These are phyloP conservation scores for Lasioglossum figueresi DNA, from an alignment of 2,888 invertebrate genomes.

Conservation along the genomic window DNA sequence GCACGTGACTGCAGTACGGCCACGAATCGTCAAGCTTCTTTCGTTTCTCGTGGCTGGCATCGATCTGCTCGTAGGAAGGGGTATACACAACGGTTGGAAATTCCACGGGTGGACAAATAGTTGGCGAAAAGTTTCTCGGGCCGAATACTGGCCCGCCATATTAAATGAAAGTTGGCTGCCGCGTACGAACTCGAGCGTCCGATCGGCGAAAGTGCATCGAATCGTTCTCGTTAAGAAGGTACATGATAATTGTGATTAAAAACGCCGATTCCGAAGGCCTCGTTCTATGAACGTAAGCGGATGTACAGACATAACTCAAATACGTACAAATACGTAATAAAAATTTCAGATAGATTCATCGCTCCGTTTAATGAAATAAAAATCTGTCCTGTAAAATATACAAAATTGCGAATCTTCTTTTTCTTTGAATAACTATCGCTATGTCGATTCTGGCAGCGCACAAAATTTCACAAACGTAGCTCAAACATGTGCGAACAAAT, in stretches of 20 bases:
- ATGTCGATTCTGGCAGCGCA: not conserved
- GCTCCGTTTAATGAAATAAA: not conserved
- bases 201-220: not conserved
- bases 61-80: not conserved
- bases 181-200: not conserved
- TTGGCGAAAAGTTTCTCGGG: not conserved
- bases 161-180: constrained; percentile 18
- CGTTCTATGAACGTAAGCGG: not conserved
- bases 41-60: not conserved
- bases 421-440: not conserved
- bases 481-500: not conserved
- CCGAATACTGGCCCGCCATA: not conserved
- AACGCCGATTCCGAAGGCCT: not conserved
- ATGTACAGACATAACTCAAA: not conserved
- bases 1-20: constrained; percentile 4
- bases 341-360: too few species aligned
- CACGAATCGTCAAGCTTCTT: not conserved
- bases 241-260: not conserved
- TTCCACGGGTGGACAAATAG: not conserved
- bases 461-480: not conserved
- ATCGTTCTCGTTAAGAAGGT: not conserved
- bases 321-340: too few species aligned
- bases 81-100: not conserved
- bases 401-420: rapidly evolving
- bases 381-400: not conserved